Evolutionary conservation across 2,888 invertebrate genomes (phyloP), one percentile per base, ranked within the genome.

Genomic region (Leptinotarsa tumamoca): DNA sequence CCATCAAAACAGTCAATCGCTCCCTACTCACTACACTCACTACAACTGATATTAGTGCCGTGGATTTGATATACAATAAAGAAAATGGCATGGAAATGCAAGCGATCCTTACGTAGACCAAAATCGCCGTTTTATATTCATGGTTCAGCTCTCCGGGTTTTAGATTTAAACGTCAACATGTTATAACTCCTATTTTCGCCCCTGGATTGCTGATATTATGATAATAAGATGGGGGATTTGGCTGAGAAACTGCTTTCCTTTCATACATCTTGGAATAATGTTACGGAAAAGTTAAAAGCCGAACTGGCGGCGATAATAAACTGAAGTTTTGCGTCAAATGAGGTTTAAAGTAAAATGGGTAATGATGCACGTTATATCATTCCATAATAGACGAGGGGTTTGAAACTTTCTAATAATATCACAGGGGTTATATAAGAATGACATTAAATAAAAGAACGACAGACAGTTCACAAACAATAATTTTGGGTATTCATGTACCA

Each of bases 161-260:
- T 49, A 79, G 74, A 80, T 81, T 80, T 77, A 78, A 78, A 78
- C 73, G 78, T 72, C 77, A 78, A 74, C 63, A 63, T 77, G 79
- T 80, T 81, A 80, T 80, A 78, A 80, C 78, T 78, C 80, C 79
- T 76, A 79, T 79, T 80, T 81, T 80, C 78, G 75, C 81, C 78
- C 78, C 68, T 52, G 76, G 77, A 78, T 76, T 73, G 79, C 77
- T 78, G 79, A 80, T 81, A 82, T 82, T 81, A 82, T 82, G 81
- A 78, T 82, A 81, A 82, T 82, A 80, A 79, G 76, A 75, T 75
- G 78, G 77, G 80, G 80, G 80, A 80, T 80, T 63, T 33, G 77
- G 72, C 76, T 77, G 76, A 80, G 73, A 79, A 82, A 78, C 66
- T 72, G 79, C 78, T 71, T 73, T 67, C 63, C 74, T 72, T 74